These are phyloP conservation scores for Erebia aethiops DNA, from an alignment of 2,888 invertebrate species.

Conservation along the genomic window DNA sequence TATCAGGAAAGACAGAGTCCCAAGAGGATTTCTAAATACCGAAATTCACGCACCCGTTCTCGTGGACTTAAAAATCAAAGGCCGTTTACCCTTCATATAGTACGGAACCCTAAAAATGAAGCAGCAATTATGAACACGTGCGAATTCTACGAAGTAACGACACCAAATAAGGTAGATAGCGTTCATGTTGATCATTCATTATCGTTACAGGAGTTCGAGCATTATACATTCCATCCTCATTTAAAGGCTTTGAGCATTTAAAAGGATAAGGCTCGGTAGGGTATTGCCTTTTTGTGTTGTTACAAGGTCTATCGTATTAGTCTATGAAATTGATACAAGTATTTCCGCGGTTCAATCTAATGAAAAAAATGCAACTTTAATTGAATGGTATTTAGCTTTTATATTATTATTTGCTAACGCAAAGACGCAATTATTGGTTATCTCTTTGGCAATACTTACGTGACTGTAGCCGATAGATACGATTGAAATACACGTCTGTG, in stretches of 20 bases:
- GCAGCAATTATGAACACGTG: constrained; percentile 45
- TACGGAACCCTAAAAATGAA: constrained; percentile 29
- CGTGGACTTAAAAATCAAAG: background rate
- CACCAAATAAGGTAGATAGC: constrained; percentile 34
- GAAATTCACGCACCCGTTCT: too few species aligned
- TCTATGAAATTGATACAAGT: constrained; percentile 3
- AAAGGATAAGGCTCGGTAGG: constrained; percentile 7
- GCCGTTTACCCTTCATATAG: background rate
- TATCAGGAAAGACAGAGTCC: too few species aligned
- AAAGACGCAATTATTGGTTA: constrained; percentile 6
- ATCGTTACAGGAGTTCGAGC: constrained; percentile 26
- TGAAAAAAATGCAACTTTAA: constrained; percentile 3
- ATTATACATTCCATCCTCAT: constrained; percentile 29
- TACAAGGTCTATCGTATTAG: constrained; percentile 27
- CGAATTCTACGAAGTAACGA: constrained; percentile 35
- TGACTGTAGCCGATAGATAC: constrained; percentile 14
- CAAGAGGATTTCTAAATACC: too few species aligned
- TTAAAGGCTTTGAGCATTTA: constrained; percentile 5
- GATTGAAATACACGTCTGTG: constrained; percentile 20
- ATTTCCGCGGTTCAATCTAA: background rate
- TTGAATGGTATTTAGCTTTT: background rate
- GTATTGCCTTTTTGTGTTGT: constrained; percentile 15
- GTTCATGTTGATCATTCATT: constrained; percentile 31
- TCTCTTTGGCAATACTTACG: constrained; percentile 21
- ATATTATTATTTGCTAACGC: background rate